Evolutionary conservation across 2,113 vertebrate genomes (phyloP).

Genomic region (Campylomormyrus tamandua): DNA sequence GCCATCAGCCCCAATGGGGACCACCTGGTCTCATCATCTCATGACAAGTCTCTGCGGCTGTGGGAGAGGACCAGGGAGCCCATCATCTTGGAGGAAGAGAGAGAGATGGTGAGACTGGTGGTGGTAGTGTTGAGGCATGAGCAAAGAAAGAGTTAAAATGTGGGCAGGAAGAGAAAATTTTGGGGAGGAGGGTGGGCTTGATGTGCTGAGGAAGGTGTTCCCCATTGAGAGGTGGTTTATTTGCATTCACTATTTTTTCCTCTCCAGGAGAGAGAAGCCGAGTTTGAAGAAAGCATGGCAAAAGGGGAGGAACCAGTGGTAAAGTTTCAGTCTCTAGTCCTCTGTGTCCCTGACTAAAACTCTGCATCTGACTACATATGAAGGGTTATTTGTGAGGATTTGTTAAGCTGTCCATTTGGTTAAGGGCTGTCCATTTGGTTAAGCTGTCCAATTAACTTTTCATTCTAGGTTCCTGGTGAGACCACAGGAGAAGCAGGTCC

Average conservation of each 20-base stretch:
- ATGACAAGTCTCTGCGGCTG: conserved; percentile 90
- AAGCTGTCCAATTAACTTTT: not conserved
- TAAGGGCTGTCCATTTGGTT: not conserved
- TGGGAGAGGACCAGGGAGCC: conserved; percentile 92
- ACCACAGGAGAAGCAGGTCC: conserved; percentile 73
- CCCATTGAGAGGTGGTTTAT: not conserved
- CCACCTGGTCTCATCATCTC: conserved; percentile 82
- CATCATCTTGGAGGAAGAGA: conserved; percentile 88
- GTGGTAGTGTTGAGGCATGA: not conserved
- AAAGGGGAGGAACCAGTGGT: conserved; percentile 85
- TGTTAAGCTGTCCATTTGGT: not conserved
- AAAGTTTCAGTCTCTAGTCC: conserved; percentile 37
- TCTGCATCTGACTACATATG: not conserved
- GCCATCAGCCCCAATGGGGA: conserved; percentile 88
- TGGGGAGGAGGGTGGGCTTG: not conserved
- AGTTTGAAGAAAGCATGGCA: conserved; percentile 84
- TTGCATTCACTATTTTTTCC: not conserved
- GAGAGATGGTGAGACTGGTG: conserved; percentile 74
- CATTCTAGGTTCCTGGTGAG: conserved; percentile 81
- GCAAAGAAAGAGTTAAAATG: not conserved
- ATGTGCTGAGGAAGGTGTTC: not conserved
- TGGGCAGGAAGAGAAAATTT: not conserved
- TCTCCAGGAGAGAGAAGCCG: conserved; percentile 79
- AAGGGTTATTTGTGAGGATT: not conserved
- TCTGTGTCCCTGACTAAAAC: not conserved